Evolutionary conservation across 2,797 vertebrate genomes (phyloP), one percentile per base, ranked within the genome.

Genomic region (Synaphobranchus kaupii): DNA sequence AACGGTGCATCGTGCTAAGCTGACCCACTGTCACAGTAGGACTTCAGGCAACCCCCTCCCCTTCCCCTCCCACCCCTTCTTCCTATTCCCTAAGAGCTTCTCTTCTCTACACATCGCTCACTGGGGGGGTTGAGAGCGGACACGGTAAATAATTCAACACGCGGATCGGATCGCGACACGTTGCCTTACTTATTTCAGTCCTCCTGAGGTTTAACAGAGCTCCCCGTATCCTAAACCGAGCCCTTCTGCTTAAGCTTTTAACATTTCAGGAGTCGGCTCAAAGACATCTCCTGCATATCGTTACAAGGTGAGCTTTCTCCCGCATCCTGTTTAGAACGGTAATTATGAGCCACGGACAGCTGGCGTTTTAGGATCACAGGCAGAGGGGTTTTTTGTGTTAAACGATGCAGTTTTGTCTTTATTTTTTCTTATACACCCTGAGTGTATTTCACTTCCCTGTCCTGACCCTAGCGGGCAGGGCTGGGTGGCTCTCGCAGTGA

Each of bases 131-230:
- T 47, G 76, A 22, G 39, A 25, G 76, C 8, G 44, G 76, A 47
- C 17, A 10, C 44, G 22, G 39, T 80, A 9, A 80, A 48, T 80
- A 80, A 80, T 80, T 80, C 0, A 47, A 80, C 76, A 4, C 39
- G 1, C 76, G 20, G 76, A 68, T 76, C 31, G 89, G 90, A 90
- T 89, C 87, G 94, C 86, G 87, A 95, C 93, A 93, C 93, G 94
- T 94, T 95, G 94, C 95, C 95, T 96, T 95, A 95, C 93, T 95
- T 93, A 92, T 93, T 91, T 89, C 82, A 44, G 73, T 31, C 2
- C 73, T 78, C 73, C 73, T 9, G 68, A 34, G 68, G 68, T 71
- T 76, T 34, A 20, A 76, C 76, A 25, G 76, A 10, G 76, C 39
- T 80, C 20, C 25, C 76, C 39, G 9, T 80, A 80, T 80, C 44